A percentile compares a stretch with the other conserved stretches of the same genome.
Evolutionary conservation across 2,113 vertebrate genomes (phyloP).

Genomic region (Carassius carassius): DNA sequence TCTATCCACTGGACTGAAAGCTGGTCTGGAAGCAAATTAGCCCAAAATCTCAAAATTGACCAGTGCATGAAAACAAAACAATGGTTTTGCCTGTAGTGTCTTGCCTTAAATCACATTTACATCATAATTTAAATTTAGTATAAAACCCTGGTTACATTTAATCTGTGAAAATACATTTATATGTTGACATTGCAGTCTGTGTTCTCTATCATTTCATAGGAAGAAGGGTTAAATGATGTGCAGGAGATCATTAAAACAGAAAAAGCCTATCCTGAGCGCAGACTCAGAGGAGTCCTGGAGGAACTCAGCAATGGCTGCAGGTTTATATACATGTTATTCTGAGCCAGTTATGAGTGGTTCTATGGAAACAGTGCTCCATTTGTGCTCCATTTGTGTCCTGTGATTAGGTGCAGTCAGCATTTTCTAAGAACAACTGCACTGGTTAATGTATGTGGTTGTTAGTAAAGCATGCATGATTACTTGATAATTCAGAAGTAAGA

Average conservation of each 20-base stretch:
- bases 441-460: too few relatives aligned
- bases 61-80: not conserved
- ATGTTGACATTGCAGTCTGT: not conserved
- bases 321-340: constrained; percentile 69
- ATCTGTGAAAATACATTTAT: constrained; percentile 4
- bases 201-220: constrained; percentile 71
- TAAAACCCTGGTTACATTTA: not conserved
- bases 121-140: not conserved
- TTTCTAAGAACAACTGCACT: too few relatives aligned
- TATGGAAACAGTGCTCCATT: not conserved
- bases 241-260: constrained; percentile 98
- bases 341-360: not conserved
- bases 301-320: constrained; percentile 88
- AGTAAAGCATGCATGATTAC: not conserved
- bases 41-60: not conserved
- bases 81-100: not conserved
- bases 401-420: too few relatives aligned
- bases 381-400: not conserved
- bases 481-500: not conserved
- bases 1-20: not conserved
- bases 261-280: constrained; percentile 89
- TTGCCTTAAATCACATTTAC: not conserved
- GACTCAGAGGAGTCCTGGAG: constrained; percentile 91
- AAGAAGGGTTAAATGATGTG: constrained; percentile 93
- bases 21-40: not conserved